phyloP scores from a whole-genome alignment of 2,113 vertebrate species.

The Macquaria australasica region DNA sequence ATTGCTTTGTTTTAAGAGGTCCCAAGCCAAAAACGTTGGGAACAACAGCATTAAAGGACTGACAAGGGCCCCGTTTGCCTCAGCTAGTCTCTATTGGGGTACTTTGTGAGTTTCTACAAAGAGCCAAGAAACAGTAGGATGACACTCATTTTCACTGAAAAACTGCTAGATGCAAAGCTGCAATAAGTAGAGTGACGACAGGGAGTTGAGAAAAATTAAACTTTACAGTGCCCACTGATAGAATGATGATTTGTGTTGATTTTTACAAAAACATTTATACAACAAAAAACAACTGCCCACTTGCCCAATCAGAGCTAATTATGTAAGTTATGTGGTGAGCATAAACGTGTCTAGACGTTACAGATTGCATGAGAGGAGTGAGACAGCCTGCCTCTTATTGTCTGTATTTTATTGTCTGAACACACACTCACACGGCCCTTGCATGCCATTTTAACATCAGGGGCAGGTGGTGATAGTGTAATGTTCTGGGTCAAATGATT shows the following conservation, averaged over 20 bases:
- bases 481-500: constrained; percentile 24
- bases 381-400: not conserved
- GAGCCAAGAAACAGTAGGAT: not conserved
- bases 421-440: not conserved
- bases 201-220: not conserved
- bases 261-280: not conserved
- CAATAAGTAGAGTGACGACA: not conserved
- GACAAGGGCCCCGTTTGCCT: not conserved
- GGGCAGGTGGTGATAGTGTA: not conserved
- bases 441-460: not conserved
- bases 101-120: not conserved
- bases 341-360: not conserved
- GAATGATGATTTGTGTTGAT: not conserved
- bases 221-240: not conserved
- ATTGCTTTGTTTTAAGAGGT: not conserved
- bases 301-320: not conserved
- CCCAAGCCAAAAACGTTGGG: not conserved
- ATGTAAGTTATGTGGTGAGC: not conserved
- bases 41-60: not conserved
- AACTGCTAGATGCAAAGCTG: not conserved
- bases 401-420: not conserved
- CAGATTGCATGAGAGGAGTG: not conserved
- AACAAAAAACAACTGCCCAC: not conserved
- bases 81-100: not conserved
- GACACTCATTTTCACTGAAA: not conserved